These are phyloP conservation scores for Spondyliosoma cantharus DNA, from an alignment of 2,797 vertebrate species.

Conservation along the genomic window DNA sequence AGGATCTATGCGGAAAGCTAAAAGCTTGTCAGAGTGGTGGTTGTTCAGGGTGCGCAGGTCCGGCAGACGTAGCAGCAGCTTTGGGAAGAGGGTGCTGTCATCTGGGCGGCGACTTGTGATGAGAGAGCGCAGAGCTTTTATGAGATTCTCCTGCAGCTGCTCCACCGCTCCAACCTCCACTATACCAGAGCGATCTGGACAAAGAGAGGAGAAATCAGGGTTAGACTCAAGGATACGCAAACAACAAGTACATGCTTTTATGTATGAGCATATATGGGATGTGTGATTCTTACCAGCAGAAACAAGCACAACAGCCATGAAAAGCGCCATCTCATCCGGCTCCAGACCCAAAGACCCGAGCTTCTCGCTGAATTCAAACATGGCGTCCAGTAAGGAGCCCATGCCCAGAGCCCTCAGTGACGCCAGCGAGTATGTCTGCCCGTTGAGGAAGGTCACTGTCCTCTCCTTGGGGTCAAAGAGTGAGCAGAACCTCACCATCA, in stretches of 20 bases:
- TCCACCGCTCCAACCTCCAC: constrained; percentile 83
- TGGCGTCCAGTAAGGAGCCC: constrained; percentile 83
- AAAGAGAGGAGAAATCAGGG: background rate
- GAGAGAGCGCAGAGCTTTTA: constrained; percentile 82
- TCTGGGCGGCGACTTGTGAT: constrained; percentile 80
- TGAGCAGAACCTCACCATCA: constrained; percentile 88
- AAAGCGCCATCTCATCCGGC: constrained; percentile 87
- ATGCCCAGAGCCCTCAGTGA: constrained; percentile 85
- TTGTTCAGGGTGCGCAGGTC: constrained; percentile 87
- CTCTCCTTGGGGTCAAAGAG: constrained; percentile 85
- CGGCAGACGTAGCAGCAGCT: constrained; percentile 85
- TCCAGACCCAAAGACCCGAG: constrained; percentile 83
- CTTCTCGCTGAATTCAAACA: constrained; percentile 90
- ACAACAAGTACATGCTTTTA: background rate
- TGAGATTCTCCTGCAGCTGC: constrained; percentile 86
- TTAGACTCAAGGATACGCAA: constrained; percentile 29
- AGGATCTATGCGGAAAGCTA: constrained; percentile 86
- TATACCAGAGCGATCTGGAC: constrained; percentile 84
- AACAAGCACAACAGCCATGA: constrained; percentile 87
- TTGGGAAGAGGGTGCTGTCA: constrained; percentile 83
- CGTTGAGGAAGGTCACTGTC: constrained; percentile 85
- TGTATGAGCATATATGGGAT: background rate
- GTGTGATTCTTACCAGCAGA: constrained; percentile 81
- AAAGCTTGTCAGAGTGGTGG: constrained; percentile 87
- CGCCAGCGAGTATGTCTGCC: constrained; percentile 84